Evolutionary conservation across 1,140 invertebrate genomes (phyloP), one percentile per base, ranked within the genome.

Genomic region (Caenorhabditis briggsae): DNA sequence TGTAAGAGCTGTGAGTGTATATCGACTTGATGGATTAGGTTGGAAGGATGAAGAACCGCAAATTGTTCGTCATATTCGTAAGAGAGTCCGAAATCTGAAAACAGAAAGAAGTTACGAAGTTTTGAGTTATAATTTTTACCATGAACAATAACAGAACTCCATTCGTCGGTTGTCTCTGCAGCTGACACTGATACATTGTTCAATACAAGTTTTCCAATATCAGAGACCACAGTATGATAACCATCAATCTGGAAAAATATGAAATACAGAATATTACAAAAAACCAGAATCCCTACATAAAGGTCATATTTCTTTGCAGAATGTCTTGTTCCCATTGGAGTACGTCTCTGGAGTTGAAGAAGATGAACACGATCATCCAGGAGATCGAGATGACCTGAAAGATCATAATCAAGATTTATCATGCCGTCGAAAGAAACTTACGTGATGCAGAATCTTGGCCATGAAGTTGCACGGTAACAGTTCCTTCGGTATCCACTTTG

Each of bases 41-140:
- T 86, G 8, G 85, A 82, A 0, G 74, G 85, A 41, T 86, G 85
- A 9, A 16, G 11, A 16, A 86, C 7, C n/a, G 46, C 46, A 20
- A 83, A 56, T 33, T 86, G 85, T n/a, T 86, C 85, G 41, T 86
- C 85, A 14, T 78, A 74, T 41, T 86, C 85, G 41, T 86, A 86
- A 3, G 55, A 70, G 0, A 86, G 16, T 48, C 85, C 85, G 20
- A 86, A 56, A 20, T 82, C 85, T 86, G 18, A 61, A 86, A 86
- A 46, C 59, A 23, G 2, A 16, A 3, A 82, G 18, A 82, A 23
- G 11, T 25, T 25, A 33, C 9, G 16, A 2, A 33, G n/a, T 3
- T 0, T 74, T 2, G 18, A 70, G 3, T 25, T 53, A 14, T 2
- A 59, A 41, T 50, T 12, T 33, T 53, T 64, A 86, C 85, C 85